Evolutionary conservation across 2,888 invertebrate species (phyloP).

Genomic region (Campoplex nolae): DNA sequence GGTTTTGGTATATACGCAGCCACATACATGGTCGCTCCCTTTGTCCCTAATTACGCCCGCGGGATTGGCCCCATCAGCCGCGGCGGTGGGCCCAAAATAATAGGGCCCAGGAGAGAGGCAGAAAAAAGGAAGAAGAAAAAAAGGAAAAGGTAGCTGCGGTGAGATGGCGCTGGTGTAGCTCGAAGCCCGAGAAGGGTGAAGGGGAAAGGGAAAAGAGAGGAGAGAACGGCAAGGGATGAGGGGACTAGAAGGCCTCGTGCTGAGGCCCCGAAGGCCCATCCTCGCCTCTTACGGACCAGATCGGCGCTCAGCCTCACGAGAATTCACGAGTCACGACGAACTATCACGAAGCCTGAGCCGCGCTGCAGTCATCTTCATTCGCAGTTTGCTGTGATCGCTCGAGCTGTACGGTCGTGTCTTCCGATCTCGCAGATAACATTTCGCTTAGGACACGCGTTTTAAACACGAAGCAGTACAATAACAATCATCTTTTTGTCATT

Average conservation of each 20-base stretch:
- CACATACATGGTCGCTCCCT: slow-evolving; percentile 68
- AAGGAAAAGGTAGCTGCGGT: slow-evolving; percentile 54
- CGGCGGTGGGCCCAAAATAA: slow-evolving; percentile 76
- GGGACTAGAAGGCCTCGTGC: slow-evolving; percentile 4
- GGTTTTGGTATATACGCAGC: neutral
- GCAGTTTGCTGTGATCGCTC: slow-evolving; percentile 64
- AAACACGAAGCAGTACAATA: slow-evolving; percentile 31
- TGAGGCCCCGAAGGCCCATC: slow-evolving; percentile 23
- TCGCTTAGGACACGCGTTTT: neutral
- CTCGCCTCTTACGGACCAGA: slow-evolving; percentile 5
- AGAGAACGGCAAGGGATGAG: slow-evolving; percentile 4
- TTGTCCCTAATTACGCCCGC: slow-evolving; percentile 77
- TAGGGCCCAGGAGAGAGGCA: slow-evolving; percentile 72
- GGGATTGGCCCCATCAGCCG: slow-evolving; percentile 73
- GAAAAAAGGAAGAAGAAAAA: slow-evolving; percentile 53
- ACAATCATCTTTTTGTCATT: slow-evolving; percentile 17
- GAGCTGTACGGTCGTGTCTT: slow-evolving; percentile 62
- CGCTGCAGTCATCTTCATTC: slow-evolving; percentile 55
- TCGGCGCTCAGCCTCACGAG: slow-evolving; percentile 32
- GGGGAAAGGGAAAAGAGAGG: slow-evolving; percentile 37
- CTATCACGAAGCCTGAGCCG: slow-evolving; percentile 35
- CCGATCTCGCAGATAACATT: neutral
- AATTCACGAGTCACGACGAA: slow-evolving; percentile 59
- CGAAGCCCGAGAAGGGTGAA: slow-evolving; percentile 35
- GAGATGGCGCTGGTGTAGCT: slow-evolving; percentile 44